Evolutionary conservation across 2,797 vertebrate species (phyloP).

Genomic region (Fringilla coelebs): DNA sequence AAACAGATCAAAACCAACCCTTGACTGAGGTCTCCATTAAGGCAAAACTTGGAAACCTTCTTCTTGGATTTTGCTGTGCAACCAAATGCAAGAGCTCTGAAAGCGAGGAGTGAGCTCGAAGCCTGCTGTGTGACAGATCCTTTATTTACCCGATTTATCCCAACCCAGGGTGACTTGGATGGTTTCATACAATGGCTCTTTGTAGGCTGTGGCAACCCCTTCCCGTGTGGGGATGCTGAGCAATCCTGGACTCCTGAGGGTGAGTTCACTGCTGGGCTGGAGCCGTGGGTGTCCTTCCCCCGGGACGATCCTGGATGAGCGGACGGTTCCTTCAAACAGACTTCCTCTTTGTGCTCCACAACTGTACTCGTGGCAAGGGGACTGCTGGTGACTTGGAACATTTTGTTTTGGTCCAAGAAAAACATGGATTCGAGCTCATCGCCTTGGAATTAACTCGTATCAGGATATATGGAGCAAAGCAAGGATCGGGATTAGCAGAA

Average conservation of each 20-base stretch:
- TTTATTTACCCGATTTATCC: neutral
- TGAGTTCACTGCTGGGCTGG: slow-evolving; percentile 16
- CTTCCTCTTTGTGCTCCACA: slow-evolving; percentile 3
- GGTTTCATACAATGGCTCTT: neutral
- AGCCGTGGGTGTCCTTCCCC: neutral
- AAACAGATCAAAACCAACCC: neutral
- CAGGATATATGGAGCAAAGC: neutral
- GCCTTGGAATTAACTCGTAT: slow-evolving; percentile 46
- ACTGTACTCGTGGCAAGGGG: neutral
- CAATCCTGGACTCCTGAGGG: neutral
- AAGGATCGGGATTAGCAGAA: neutral
- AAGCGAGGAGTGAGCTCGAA: neutral
- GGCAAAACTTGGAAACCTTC: neutral
- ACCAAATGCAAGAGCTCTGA: neutral
- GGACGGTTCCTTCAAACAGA: neutral
- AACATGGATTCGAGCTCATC: neutral
- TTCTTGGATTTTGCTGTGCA: neutral
- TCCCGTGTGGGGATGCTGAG: neutral
- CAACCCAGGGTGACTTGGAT: neutral
- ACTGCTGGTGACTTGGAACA: neutral
- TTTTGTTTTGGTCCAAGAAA: slow-evolving; percentile 26
- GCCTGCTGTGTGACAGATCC: neutral
- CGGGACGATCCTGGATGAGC: neutral
- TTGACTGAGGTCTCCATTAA: neutral
- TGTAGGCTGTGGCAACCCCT: neutral